Conservation (phyloP, 2,888 invertebrate species). For the Ormia ochracea region DNA sequence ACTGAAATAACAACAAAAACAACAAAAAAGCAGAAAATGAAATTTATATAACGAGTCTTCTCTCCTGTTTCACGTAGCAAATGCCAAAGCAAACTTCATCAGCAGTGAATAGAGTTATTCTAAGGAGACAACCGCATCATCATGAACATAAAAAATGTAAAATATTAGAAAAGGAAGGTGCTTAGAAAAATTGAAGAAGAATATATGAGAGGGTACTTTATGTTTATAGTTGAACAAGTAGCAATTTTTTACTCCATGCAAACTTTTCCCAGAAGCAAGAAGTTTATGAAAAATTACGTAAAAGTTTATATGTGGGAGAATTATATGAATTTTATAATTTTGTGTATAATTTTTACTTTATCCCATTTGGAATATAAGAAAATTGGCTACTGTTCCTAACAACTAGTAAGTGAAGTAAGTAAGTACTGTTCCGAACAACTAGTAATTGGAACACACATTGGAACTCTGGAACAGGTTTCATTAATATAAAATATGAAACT, state of each 20-base stretch:
- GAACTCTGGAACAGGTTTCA: no score
- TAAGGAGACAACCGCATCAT: conserved; percentile 18
- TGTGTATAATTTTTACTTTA: background rate
- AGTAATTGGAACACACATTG: no score
- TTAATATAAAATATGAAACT: no score
- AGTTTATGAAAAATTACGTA: conserved; percentile 19
- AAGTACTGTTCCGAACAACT: no score
- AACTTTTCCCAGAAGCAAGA: background rate
- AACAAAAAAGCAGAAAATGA: background rate
- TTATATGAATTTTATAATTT: background rate
- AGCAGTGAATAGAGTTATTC: conserved; percentile 1
- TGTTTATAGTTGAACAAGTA: background rate
- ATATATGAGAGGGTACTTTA: background rate
- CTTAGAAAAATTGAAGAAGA: background rate
- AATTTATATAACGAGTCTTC: background rate
- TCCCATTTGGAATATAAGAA: no score
- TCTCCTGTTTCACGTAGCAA: conserved; percentile 42
- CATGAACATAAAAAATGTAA: conserved; percentile 36
- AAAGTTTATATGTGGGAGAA: conserved; percentile 18
- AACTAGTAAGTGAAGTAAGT: no score
- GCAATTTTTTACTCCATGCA: background rate
- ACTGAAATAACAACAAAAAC: background rate
- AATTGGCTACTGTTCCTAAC: no score
- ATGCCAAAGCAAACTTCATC: conserved; percentile 31
- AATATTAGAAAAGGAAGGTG: conserved; percentile 15